Conservation (phyloP, 2,113 vertebrate genomes). For the Poecilia latipinna region DNA sequence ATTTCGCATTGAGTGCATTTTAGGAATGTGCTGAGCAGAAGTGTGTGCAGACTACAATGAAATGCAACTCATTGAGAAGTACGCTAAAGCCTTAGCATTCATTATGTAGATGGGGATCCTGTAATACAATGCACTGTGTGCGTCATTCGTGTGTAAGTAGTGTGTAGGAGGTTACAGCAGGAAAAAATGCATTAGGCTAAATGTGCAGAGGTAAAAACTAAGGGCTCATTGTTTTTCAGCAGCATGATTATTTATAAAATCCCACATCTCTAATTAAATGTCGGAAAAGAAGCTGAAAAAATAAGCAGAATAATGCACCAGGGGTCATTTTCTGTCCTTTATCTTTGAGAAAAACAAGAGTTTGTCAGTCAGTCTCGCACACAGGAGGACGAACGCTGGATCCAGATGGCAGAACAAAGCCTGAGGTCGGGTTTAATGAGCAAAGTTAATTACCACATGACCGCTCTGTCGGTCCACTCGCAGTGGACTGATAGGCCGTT, state of each 20-base stretch:
- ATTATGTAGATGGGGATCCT: slow-evolving; percentile 9
- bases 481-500: slow-evolving; percentile 41
- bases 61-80: slow-evolving; percentile 14
- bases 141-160: background rate
- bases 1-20: slow-evolving; percentile 13
- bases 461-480: slow-evolving; percentile 48
- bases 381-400: slow-evolving; percentile 44
- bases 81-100: slow-evolving; percentile 10
- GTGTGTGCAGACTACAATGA: background rate
- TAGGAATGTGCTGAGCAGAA: slow-evolving; percentile 31
- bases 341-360: slow-evolving; percentile 1
- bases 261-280: background rate
- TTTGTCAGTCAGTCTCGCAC: slow-evolving; percentile 10
- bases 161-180: slow-evolving; percentile 8
- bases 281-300: background rate
- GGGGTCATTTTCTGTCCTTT: slow-evolving; percentile 1
- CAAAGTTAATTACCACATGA: slow-evolving; percentile 64
- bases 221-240: slow-evolving; percentile 19
- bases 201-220: slow-evolving; percentile 8
- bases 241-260: background rate
- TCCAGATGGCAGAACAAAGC: slow-evolving; percentile 72
- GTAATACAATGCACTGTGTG: background rate
- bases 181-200: background rate
- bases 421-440: slow-evolving; percentile 67
- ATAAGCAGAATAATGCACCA: background rate